phyloP scores from a whole-genome alignment of 2,888 invertebrate genomes.

The Cremastinae sp. region DNA sequence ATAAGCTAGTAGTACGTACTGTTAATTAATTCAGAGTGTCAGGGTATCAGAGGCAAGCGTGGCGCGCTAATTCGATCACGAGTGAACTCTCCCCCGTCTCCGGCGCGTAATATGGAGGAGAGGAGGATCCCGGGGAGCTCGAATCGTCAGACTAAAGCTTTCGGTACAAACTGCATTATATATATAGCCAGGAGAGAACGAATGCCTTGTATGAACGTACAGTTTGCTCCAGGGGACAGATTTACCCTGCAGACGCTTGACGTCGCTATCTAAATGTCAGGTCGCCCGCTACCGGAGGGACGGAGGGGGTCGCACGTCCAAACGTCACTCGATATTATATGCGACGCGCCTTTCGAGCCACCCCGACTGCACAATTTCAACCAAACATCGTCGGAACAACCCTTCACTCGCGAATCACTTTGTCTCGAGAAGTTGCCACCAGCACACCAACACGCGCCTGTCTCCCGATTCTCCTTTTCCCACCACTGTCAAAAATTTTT shows the following conservation, averaged over 20 bases:
- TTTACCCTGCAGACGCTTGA: slow-evolving; percentile 77
- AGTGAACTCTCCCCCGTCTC: slow-evolving; percentile 76
- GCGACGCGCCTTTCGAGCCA: slow-evolving; percentile 48
- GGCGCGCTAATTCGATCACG: slow-evolving; percentile 80
- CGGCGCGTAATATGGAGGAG: slow-evolving; percentile 65
- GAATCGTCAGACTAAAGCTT: slow-evolving; percentile 57
- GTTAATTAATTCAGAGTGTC: slow-evolving; percentile 80
- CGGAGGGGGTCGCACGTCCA: slow-evolving; percentile 69
- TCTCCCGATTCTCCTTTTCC: background rate
- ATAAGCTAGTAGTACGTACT: slow-evolving; percentile 68
- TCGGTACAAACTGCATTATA: slow-evolving; percentile 36
- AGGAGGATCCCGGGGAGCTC: slow-evolving; percentile 38
- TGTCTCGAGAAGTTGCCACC: slow-evolving; percentile 56
- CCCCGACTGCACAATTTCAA: slow-evolving; percentile 35
- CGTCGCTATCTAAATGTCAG: slow-evolving; percentile 78
- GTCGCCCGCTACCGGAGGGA: slow-evolving; percentile 52
- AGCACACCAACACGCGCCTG: slow-evolving; percentile 15
- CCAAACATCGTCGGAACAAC: slow-evolving; percentile 40
- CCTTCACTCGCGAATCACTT: slow-evolving; percentile 55
- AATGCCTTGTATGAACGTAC: slow-evolving; percentile 1
- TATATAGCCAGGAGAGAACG: background rate
- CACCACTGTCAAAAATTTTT: no score
- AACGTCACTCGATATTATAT: slow-evolving; percentile 73
- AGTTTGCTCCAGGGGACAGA: slow-evolving; percentile 74
- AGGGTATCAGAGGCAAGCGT: slow-evolving; percentile 77